Evolutionary conservation across 2,113 vertebrate genomes (phyloP).

Genomic region (Ascaphus truei): DNA sequence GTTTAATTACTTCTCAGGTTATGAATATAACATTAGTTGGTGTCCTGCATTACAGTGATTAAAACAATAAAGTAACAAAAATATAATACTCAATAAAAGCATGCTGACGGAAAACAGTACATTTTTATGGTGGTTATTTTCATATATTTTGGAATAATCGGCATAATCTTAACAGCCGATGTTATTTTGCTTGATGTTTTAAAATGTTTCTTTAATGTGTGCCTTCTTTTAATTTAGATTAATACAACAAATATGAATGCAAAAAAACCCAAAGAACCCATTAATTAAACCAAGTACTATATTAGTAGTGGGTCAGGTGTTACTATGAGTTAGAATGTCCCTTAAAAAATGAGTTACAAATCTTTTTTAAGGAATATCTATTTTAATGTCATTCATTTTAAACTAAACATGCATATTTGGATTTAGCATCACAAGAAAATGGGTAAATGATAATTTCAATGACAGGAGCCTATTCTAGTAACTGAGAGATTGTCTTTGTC

Average conservation of each 20-base stretch:
- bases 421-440: too few relatives aligned
- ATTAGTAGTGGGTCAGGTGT: not conserved
- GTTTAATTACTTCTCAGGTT: constrained; percentile 1
- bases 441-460: not conserved
- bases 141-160: not conserved
- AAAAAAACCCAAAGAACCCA: not conserved
- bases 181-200: not conserved
- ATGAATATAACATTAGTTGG: constrained; percentile 4
- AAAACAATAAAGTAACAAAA: not conserved
- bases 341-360: too few relatives aligned
- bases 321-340: not conserved
- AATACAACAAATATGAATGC: too few relatives aligned
- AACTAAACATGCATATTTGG: too few relatives aligned
- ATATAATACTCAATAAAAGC: constrained; percentile 4
- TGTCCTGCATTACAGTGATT: not conserved
- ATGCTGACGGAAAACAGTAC: not conserved
- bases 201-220: too few relatives aligned
- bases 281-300: not conserved
- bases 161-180: not conserved
- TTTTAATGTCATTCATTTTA: too few relatives aligned
- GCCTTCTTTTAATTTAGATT: too few relatives aligned
- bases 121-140: not conserved
- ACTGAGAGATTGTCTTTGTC: not conserved
- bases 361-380: too few relatives aligned
- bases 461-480: not conserved